Base-by-base conservation (phyloP, 2,797 vertebrate genomes). In the Muraenolepis orangiensis region DNA sequence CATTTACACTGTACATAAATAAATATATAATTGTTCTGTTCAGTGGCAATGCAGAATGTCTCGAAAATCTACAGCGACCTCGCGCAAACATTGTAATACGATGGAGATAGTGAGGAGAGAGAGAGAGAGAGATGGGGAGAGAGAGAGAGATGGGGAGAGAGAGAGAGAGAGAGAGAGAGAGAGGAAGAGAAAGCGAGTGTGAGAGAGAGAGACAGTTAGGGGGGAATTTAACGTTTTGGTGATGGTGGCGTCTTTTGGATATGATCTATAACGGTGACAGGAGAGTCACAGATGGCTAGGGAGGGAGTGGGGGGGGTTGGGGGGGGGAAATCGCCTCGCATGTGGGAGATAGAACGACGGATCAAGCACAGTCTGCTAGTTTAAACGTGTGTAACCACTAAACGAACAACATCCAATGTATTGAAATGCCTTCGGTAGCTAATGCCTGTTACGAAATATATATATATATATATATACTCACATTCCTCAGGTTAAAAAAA, bases 1-100 rank as follows among this genome's bases (percentile, higher is more conserved):
- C 89, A 90, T 90, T 90, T 90, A 89, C 85, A 92, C 89, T 92
- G 91, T 94, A 93, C 89, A 93, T 92, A 94, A 87, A 92, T 92
- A 91, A 89, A 93, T 92, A 92, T 93, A 91, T 92, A 90, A 92
- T 84, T 91, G 87, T 90, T 91, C 89, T 92, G 90, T 90, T 87
- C 90, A 85, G 87, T 91, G 90, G 84, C 79, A 85, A 86, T 84
- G 88, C 87, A 89, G 86, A 92, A 76, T 89, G 85, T 86, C 85
- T 72, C 73, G 69, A 80, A 90, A 80, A 81, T 85, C 23, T 71
- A 84, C 75, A 82, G 69, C 81, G 81, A 86, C 80, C 86, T 78
- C 85, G 77, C 86, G 80, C 75, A 75, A 88, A 85, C 71, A 31
- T 26, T 26, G 81, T 84, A 80, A 83, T 80, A 82, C 2, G 51